Conservation (phyloP, 2,888 invertebrate genomes). For the Xylota sylvarum region DNA sequence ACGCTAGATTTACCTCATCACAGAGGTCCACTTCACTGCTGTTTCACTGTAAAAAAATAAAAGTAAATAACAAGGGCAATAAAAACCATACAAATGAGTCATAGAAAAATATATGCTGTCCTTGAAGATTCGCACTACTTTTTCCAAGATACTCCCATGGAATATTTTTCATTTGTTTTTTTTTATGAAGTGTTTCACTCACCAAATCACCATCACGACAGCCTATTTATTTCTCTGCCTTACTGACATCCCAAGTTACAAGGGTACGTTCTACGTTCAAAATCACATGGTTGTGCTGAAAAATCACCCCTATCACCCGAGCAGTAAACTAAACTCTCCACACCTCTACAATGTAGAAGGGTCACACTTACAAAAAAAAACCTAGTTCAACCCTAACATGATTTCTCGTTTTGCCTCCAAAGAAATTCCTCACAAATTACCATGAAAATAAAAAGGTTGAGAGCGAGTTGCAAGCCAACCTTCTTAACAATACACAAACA, state of each 20-base stretch:
- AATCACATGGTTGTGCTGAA: neutral
- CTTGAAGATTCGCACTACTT: neutral
- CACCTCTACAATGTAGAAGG: slow-evolving; percentile 3
- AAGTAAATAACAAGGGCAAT: neutral
- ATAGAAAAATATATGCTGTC: neutral
- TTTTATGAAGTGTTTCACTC: neutral
- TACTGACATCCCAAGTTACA: slow-evolving; percentile 22
- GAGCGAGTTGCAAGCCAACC: slow-evolving; percentile 2
- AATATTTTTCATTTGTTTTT: neutral
- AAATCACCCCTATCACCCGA: neutral
- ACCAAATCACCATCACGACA: slow-evolving; percentile 2
- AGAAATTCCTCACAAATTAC: slow-evolving; percentile 17
- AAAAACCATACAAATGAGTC: neutral
- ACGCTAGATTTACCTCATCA: too few relatives aligned
- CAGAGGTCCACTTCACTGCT: too few relatives aligned
- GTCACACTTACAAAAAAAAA: slow-evolving; percentile 13
- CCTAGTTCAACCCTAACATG: slow-evolving; percentile 18
- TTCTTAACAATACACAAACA: slow-evolving; percentile 16
- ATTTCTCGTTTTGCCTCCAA: neutral
- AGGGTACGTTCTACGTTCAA: neutral
- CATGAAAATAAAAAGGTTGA: slow-evolving; percentile 23
- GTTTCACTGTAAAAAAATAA: neutral
- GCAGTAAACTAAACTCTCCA: neutral
- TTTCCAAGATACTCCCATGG: neutral
- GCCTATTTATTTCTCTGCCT: slow-evolving; percentile 8